A percentile compares a stretch with the other conserved stretches of the same genome.
phyloP scores from a whole-genome alignment of 1,140 invertebrate genomes.

The Thaumatotibia leucotreta region DNA sequence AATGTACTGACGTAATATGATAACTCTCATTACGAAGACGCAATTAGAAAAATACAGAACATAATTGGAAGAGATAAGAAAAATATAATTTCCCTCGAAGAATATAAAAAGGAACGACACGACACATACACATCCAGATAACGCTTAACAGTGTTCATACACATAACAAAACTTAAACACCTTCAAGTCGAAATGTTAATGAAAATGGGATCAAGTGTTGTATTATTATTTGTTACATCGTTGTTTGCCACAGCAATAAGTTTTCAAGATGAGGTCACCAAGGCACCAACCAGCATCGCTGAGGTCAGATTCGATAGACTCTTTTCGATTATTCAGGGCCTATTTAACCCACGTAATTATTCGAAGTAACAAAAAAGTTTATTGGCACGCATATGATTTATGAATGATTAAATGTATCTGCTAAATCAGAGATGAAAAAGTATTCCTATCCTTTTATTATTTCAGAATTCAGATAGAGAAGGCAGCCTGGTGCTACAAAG shows the following conservation, averaged over 20 bases:
- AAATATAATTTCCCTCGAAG: not conserved
- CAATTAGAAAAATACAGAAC: conserved; percentile 7
- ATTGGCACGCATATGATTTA: not conserved
- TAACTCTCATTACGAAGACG: not conserved
- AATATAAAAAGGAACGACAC: not conserved
- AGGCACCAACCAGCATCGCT: not conserved
- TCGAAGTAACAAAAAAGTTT: not conserved
- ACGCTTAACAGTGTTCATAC: not conserved
- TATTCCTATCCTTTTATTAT: not conserved
- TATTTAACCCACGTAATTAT: not conserved
- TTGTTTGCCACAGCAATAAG: not conserved
- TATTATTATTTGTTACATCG: not conserved
- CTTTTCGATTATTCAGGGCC: not conserved
- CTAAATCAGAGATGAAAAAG: not conserved
- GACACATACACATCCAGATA: not conserved
- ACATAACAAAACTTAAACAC: not conserved
- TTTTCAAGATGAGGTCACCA: not conserved
- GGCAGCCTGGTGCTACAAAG: not conserved
- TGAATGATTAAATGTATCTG: not conserved
- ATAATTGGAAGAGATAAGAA: conserved; percentile 4
- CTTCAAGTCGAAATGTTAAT: not conserved
- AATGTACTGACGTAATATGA: not conserved
- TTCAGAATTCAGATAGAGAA: not conserved
- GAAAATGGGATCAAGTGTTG: not conserved
- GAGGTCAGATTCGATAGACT: not conserved